Evolutionary conservation across 2,113 vertebrate species (phyloP).

Genomic region (Bos indicus): DNA sequence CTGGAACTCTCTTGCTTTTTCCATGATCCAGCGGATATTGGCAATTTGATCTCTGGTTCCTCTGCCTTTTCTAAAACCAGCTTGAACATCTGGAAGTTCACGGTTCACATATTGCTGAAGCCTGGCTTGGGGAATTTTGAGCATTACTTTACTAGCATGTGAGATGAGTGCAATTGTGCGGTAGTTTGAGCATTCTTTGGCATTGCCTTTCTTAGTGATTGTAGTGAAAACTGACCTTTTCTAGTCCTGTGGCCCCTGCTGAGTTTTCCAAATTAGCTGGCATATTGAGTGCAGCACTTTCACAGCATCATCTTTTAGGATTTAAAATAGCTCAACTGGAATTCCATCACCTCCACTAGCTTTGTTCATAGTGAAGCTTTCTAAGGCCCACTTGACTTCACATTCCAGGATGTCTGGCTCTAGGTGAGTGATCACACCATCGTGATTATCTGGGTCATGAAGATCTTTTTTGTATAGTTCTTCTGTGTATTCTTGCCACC

Average conservation of each 20-base stretch:
- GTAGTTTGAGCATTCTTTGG: background rate
- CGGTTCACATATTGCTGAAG: fast-evolving
- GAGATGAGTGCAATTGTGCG: background rate
- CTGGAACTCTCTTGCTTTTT: too few species aligned
- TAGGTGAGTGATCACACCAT: background rate
- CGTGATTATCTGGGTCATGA: background rate
- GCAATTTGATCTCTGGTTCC: too few species aligned
- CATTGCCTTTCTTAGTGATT: background rate
- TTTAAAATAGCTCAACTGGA: background rate
- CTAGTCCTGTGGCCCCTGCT: background rate
- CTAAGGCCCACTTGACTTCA: background rate
- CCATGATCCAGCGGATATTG: too few species aligned
- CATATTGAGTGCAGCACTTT: background rate
- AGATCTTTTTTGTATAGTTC: background rate
- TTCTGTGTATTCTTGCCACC: background rate
- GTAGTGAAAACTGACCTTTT: background rate
- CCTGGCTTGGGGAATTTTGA: background rate
- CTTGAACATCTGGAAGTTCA: background rate
- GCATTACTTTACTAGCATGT: background rate
- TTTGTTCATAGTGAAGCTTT: background rate
- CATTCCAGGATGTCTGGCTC: background rate
- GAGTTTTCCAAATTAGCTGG: background rate
- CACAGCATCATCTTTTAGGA: background rate
- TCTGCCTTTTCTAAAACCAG: too few species aligned
- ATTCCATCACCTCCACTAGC: background rate